Base-by-base conservation (phyloP, 2,797 vertebrate species). In the Paedocypris micromegethes region DNA sequence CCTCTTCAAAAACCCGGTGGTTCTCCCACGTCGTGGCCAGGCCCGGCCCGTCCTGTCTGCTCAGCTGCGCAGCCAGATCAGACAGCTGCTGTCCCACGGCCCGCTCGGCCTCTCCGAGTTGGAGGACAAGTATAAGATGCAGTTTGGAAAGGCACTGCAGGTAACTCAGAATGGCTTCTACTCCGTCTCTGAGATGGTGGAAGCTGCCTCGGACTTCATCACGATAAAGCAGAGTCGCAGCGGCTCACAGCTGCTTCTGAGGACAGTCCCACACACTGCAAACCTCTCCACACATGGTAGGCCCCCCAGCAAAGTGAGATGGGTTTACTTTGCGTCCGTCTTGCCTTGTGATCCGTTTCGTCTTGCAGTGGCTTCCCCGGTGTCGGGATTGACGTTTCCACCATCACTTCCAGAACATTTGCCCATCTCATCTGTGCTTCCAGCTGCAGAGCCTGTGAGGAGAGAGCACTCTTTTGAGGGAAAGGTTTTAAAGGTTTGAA, bases 231-330 rank as follows among this genome's bases (percentile, higher is more conserved):
- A 92, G 74, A 83, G 88, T 75, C 86, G 85, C 70, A 73, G 80
- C 39, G 96, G 95, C 23, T 92, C 92, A 9, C 71, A 93, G 72
- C 52, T 98, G 60, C 76, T 3, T 2, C 84, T 96, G 39, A 93
- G 84, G 78, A 75, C 81, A 9, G 40, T 38, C 3, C 48, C 69
- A 43, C 56, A 48, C 46, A 57, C 40, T 55, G 23, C 58, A 57
- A 0, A 6, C 9, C 0, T 23, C 23, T 23, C 23, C 23, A 23
- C 23, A 23, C 23, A 23, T 23, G 23, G 23, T 23, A 23, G 23
- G 23, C 1, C 23, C 23, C 23, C 23, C 23, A 1, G 23, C 23
- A 23, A 23, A 23, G 23, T 23, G 23, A 23, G 23, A 23, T 23
- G 23, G 23, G 23, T 23, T 23, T 23, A 23, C 23, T 23, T 23